phyloP scores from a whole-genome alignment of 2,797 vertebrate species.

The Tolypeutes matacus region DNA sequence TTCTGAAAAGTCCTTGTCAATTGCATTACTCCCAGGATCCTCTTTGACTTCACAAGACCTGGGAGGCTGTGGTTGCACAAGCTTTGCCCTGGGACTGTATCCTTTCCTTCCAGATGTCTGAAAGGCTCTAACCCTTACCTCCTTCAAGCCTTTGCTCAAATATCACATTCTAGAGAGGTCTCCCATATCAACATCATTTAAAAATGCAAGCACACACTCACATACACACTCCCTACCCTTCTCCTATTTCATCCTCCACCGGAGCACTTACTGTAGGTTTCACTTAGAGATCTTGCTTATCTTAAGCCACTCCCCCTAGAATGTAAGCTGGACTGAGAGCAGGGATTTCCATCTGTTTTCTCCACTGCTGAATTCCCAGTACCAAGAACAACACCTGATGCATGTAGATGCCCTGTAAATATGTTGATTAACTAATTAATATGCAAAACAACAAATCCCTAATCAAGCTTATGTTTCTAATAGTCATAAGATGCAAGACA shows the following conservation, averaged over 20 bases:
- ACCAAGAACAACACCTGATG: not conserved
- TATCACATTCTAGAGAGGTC: not conserved
- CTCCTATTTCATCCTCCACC: not conserved
- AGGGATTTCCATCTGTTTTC: not conserved
- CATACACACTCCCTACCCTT: not conserved
- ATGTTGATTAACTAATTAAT: not conserved
- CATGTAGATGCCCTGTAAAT: not conserved
- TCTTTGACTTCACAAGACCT: not conserved
- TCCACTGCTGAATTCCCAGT: not conserved
- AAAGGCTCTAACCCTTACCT: not conserved
- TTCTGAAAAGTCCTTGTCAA: not conserved
- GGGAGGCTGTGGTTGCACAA: not conserved
- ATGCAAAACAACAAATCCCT: not conserved
- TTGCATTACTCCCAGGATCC: not conserved
- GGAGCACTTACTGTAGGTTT: not conserved
- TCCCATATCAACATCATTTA: not conserved
- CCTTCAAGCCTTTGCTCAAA: not conserved
- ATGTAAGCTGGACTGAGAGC: not conserved
- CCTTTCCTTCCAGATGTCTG: not conserved
- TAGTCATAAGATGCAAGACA: not conserved
- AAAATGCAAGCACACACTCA: not conserved
- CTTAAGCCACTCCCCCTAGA: not conserved
- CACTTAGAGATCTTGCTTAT: not conserved
- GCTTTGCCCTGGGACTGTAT: not conserved
- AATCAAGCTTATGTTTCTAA: not conserved